phyloP scores from a whole-genome alignment of 1,140 invertebrate genomes.

The Orchestia grillus region DNA sequence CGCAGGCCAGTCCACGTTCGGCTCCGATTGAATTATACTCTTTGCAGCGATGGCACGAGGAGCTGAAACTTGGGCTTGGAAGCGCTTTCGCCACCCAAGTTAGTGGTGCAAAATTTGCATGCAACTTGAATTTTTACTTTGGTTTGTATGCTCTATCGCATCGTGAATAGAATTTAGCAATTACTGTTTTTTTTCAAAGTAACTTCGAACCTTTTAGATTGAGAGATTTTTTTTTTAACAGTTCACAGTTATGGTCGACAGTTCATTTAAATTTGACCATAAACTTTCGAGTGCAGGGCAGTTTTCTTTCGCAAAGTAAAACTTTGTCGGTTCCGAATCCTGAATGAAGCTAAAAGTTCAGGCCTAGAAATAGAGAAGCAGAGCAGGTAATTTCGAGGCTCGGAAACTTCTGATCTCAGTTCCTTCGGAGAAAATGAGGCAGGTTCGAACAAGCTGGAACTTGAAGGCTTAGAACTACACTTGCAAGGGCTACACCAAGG shows the following conservation, averaged over 20 bases:
- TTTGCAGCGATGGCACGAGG: background rate
- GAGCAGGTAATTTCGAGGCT: background rate
- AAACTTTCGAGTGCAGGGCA: background rate
- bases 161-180: background rate
- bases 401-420: background rate
- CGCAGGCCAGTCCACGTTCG: background rate
- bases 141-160: background rate
- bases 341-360: background rate
- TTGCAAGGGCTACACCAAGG: background rate
- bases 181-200: background rate
- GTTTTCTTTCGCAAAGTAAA: background rate
- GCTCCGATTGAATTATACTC: slow-evolving; percentile 8
- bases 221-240: background rate
- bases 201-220: background rate
- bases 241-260: background rate
- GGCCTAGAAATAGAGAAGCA: background rate
- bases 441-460: background rate
- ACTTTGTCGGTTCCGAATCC: background rate
- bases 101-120: background rate
- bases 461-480: background rate
- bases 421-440: background rate
- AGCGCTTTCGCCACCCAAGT: background rate
- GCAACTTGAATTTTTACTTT: background rate
- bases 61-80: too few species aligned
- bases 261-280: background rate